Evolutionary conservation across 2,888 invertebrate species (phyloP).

Genomic region (Orthonychiurus folsomi): DNA sequence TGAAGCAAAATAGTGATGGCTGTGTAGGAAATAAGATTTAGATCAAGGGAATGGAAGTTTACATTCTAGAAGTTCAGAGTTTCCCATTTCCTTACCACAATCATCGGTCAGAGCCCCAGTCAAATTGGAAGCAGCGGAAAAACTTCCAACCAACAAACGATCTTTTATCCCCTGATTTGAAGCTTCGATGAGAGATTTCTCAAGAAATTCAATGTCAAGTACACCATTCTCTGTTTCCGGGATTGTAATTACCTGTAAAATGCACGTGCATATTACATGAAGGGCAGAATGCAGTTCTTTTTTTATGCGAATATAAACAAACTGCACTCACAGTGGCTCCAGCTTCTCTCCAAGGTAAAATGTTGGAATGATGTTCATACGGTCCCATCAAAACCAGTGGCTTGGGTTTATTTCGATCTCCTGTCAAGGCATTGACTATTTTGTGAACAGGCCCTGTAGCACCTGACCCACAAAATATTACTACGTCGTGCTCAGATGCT

Average conservation of each 20-base stretch:
- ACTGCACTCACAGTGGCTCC: conserved; percentile 60
- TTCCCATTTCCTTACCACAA: no score
- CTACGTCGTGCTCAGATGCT: conserved; percentile 68
- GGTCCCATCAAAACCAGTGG: conserved; percentile 70
- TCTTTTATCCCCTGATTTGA: conserved; percentile 18
- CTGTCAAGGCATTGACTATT: conserved; percentile 57
- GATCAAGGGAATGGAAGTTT: no score
- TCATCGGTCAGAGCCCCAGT: conserved; percentile 78
- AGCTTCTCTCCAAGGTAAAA: conserved; percentile 73
- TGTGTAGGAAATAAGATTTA: no score
- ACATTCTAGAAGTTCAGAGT: no score
- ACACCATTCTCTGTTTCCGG: conserved; percentile 69
- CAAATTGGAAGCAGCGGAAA: conserved; percentile 78
- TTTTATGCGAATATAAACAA: background rate
- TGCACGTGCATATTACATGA: background rate
- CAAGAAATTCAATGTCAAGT: conserved; percentile 67
- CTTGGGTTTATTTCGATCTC: conserved; percentile 43
- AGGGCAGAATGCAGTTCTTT: background rate
- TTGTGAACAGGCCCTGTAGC: conserved; percentile 67
- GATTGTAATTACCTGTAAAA: conserved; percentile 64
- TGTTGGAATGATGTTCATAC: conserved; percentile 63
- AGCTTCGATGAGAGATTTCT: conserved; percentile 55
- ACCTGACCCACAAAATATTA: conserved; percentile 66
- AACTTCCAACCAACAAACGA: conserved; percentile 66
- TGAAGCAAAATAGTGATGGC: conserved; percentile 67